A percentile compares a stretch with the other conserved stretches of the same genome.
These are phyloP conservation scores for Scortum barcoo DNA, from an alignment of 2,113 vertebrate genomes.

Conservation along the genomic window DNA sequence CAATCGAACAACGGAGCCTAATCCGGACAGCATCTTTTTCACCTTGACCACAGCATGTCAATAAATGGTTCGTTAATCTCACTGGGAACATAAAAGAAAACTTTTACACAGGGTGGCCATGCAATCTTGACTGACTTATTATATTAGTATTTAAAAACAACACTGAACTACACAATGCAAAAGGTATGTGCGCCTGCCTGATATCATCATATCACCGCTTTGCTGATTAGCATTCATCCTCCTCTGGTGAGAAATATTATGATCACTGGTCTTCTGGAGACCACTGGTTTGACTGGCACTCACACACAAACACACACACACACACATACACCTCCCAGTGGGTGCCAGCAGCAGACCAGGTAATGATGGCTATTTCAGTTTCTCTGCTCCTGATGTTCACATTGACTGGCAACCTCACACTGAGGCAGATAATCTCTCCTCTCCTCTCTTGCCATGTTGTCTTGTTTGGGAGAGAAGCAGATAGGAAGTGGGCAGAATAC, in stretches of 20 bases:
- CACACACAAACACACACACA: constrained; percentile 23
- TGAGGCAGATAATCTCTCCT: constrained; percentile 74
- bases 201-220: constrained; percentile 18
- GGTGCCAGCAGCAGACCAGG: constrained; percentile 64
- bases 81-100: background rate
- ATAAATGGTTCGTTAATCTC: background rate
- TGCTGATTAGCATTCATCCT: constrained; percentile 29
- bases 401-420: constrained; percentile 74
- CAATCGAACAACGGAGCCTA: too few relatives aligned
- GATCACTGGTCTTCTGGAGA: constrained; percentile 32
- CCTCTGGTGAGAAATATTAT: constrained; percentile 49
- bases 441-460: constrained; percentile 37
- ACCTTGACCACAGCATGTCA: background rate
- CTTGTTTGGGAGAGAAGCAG: constrained; percentile 49
- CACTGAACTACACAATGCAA: too few relatives aligned
- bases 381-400: constrained; percentile 54
- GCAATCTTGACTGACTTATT: too few relatives aligned
- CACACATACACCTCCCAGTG: constrained; percentile 29
- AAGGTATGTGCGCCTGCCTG: background rate
- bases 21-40: too few relatives aligned
- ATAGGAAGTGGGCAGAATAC: constrained; percentile 71
- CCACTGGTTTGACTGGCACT: constrained; percentile 33
- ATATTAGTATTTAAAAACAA: too few relatives aligned
- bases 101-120: too few relatives aligned
- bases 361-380: constrained; percentile 80